Percentiles rank a stretch among this genome's conserved stretches.
Evolutionary conservation across 2,113 vertebrate genomes (phyloP).

Genomic region (Cyprinus carpio): DNA sequence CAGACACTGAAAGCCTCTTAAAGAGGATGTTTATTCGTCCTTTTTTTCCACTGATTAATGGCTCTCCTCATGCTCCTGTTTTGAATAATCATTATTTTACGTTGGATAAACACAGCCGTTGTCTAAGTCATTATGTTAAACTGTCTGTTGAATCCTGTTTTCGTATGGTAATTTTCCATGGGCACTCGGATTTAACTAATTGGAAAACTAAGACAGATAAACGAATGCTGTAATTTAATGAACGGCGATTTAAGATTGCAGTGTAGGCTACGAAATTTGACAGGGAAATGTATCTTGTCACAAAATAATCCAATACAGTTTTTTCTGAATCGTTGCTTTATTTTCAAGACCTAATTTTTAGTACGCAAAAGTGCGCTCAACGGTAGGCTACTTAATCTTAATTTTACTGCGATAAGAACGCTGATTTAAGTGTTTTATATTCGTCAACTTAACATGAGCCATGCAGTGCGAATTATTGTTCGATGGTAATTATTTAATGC

Average conservation of each 20-base stretch:
- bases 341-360: background rate
- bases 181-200: slow-evolving; percentile 51
- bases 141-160: slow-evolving; percentile 54
- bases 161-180: slow-evolving; percentile 54
- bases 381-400: background rate
- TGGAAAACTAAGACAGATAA: slow-evolving; percentile 51
- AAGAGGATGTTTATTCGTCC: slow-evolving; percentile 56
- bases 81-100: slow-evolving; percentile 58
- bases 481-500: background rate
- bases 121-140: slow-evolving; percentile 63
- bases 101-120: slow-evolving; percentile 66
- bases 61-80: slow-evolving; percentile 49
- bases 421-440: background rate
- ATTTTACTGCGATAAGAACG: no score
- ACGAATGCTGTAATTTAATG: slow-evolving; percentile 19
- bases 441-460: background rate
- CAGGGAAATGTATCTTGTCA: background rate
- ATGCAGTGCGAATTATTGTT: background rate
- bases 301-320: background rate
- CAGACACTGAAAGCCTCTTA: slow-evolving; percentile 47
- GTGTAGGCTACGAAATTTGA: background rate
- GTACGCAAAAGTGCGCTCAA: background rate
- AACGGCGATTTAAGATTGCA: background rate
- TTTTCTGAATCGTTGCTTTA: background rate
- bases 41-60: slow-evolving; percentile 54